Base-by-base conservation (phyloP, 1,140 invertebrate species). In the Mactra quadrangularis region DNA sequence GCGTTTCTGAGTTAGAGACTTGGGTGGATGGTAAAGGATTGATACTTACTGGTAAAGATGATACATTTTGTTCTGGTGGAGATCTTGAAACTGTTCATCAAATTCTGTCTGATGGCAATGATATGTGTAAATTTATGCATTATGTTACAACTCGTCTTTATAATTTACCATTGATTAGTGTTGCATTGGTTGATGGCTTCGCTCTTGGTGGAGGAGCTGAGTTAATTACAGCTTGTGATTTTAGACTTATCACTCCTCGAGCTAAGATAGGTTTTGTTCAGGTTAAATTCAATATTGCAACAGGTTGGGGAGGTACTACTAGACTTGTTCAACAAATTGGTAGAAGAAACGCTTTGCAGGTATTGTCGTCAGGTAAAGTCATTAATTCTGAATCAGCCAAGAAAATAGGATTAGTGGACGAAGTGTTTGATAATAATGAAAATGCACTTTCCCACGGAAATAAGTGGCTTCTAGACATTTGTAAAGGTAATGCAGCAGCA, bases 161-260 rank as follows among this genome's bases (percentile, higher is more conserved):
- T 38, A 89, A 89, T 2, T 86, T 95, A 33, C 94, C 95, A 0
- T 64, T 95, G 19, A 92, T 93, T 13, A 92, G 93, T 45, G 93
- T 95, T 15, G 94, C 93, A 53, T 82, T 95, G 13, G 89, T 95
- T 25, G 86, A 94, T 79, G 95, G 95, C 22, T 89, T 70, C 71
- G 94, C 95, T 1, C 72, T 95, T 1, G 95, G 95, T 22, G 95
- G 95, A 25, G 95, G 95, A 19, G 94, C 95, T 6, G 95, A 95
- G 89, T 78, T 95, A 3, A 86, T 93, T 0, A 92, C 94, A 6
- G 91, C 92, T n/a, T 94, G 94, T 89, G 95, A 95, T 87, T 95
- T 94, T 79, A 90, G 95, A 4, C 70, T 95, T 7, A 92, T 94
- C 77, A 92, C 93, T 0, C 79, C 91, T 3, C 78, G 89, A 31